A percentile compares a stretch with the other conserved stretches of the same genome.
Conservation (phyloP, 2,113 vertebrate species). For the Podarcis cretensis region DNA sequence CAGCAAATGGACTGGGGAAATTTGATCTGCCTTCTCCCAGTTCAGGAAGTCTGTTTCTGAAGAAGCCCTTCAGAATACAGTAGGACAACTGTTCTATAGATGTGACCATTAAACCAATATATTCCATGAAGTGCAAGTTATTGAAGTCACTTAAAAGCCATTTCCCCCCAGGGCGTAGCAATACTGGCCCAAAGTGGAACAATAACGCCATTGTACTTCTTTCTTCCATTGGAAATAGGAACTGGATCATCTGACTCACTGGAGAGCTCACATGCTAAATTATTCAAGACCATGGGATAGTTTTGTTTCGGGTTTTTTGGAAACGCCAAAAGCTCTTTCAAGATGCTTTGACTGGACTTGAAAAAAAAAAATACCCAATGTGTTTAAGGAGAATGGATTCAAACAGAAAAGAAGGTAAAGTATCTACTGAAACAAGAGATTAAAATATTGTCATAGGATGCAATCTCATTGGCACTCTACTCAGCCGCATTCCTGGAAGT, state of each 20-base stretch:
- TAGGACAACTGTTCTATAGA: neutral
- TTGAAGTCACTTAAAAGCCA: neutral
- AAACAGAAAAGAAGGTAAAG: slow-evolving; percentile 78
- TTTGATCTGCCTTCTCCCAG: neutral
- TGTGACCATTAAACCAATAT: neutral
- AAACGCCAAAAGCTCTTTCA: slow-evolving; percentile 67
- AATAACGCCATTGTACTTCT: neutral
- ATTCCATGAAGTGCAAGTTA: neutral
- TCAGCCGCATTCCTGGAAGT: too few relatives aligned
- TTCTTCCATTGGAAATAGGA: slow-evolving; percentile 61
- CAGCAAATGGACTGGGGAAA: neutral
- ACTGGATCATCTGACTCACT: slow-evolving; percentile 62
- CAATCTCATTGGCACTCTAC: too few relatives aligned
- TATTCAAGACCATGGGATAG: slow-evolving; percentile 62
- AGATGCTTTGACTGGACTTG: slow-evolving; percentile 51
- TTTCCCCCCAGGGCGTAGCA: neutral
- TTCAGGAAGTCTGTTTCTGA: neutral
- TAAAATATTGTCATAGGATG: neutral
- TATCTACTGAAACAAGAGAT: slow-evolving; percentile 49
- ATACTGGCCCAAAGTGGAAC: neutral
- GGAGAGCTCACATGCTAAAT: slow-evolving; percentile 67
- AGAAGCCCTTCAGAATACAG: neutral
- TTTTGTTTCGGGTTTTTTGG: slow-evolving; percentile 43
- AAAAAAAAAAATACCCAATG: slow-evolving; percentile 22
- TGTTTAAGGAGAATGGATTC: slow-evolving; percentile 73